Evolutionary conservation across 1,140 invertebrate species (phyloP), one percentile per base, ranked within the genome.

Genomic region (Achroia grisella): DNA sequence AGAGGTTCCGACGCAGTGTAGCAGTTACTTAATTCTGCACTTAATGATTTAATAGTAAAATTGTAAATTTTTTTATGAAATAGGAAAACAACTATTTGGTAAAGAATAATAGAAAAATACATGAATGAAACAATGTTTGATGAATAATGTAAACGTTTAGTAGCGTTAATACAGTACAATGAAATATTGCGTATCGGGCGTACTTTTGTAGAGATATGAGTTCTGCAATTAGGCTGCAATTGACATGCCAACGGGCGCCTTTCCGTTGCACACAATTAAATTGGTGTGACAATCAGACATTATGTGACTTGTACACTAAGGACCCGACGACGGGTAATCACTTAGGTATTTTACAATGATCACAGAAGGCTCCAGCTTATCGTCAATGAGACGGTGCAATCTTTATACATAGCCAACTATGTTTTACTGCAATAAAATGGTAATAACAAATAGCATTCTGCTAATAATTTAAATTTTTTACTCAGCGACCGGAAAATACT

Each of bases 261-360:
- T 55, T 56, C 49, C 55, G 50, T 32, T 51, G 50, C 48, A 48
- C 48, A 56, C 44, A 56, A 62, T 62, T 65, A 62, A 65, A 62
- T 62, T 52, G 46, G 44, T 46, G 44, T 49, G 46, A 57, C 50
- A 43, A 49, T 48, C 23, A 41, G 23, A 48, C 35, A 42, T 14
- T 28, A 36, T 42, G 40, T 52, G 55, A 52, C 45, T 45, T 35
- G 44, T 39, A 36, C 5, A 42, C 14, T 45, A 29, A 39, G 39
- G 11, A 36, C 32, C 8, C 11, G n/a, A 9, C 44, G 10, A 15
- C 4, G 14, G 17, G 15, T 30, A 34, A 48, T 41, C 31, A 8
- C 14, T 29, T 32, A 28, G 36, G 44, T 39, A 46, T 46, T 46
- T 46, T 39, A 39, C 35, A 46, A 46, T 46, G 10, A 36, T 44